A percentile compares a stretch with the other conserved stretches of the same genome.
These are phyloP conservation scores for Mongoloraphidia duomilia DNA, from an alignment of 2,888 invertebrate genomes.

Conservation along the genomic window DNA sequence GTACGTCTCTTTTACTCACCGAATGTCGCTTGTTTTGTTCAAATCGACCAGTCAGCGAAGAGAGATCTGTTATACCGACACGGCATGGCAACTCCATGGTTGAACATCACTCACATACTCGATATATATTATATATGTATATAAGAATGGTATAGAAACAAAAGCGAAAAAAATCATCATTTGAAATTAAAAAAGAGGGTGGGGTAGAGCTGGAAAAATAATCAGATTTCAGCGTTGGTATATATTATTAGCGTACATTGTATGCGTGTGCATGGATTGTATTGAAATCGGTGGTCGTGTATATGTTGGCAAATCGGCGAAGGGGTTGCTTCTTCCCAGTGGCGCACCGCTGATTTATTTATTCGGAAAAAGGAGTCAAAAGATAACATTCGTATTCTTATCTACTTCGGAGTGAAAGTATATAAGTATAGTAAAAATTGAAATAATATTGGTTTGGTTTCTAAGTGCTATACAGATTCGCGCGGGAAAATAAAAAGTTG, in stretches of 20 bases:
- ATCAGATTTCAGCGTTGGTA: constrained; percentile 25
- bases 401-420: too few relatives aligned
- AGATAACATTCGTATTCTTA: too few relatives aligned
- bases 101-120: not conserved
- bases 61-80: too few relatives aligned
- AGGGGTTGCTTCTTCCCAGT: too few relatives aligned
- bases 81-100: not conserved
- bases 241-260: constrained; percentile 25
- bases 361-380: too few relatives aligned
- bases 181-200: constrained; percentile 25
- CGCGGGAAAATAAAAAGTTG: too few relatives aligned
- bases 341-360: too few relatives aligned
- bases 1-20: not conserved
- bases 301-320: too few relatives aligned
- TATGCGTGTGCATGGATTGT: not conserved
- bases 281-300: not conserved
- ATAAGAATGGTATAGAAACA: not conserved
- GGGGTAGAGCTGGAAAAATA: constrained; percentile 23
- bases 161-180: constrained; percentile 11
- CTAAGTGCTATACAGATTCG: too few relatives aligned
- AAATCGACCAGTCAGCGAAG: too few relatives aligned
- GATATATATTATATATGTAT: not conserved
- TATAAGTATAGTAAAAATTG: too few relatives aligned
- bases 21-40: not conserved
- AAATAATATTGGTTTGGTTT: too few relatives aligned